Evolutionary conservation across 2,888 invertebrate genomes (phyloP), one percentile per base, ranked within the genome.

Genomic region (Branchipolynoe longqiensis): DNA sequence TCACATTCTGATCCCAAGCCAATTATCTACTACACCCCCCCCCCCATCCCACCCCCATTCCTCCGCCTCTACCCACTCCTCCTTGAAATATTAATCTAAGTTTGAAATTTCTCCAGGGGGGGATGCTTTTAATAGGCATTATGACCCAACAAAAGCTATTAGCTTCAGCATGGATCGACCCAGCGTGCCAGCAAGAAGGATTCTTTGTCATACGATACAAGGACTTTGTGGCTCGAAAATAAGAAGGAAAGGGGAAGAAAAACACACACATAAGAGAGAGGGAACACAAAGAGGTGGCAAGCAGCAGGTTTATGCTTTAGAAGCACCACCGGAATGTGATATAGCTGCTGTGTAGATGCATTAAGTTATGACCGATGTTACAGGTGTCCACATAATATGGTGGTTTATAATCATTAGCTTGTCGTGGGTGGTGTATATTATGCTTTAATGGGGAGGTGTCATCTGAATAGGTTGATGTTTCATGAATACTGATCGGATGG

Each of bases 31-130:
- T 69, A 69, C 69, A 33, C 69, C 69, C 22, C 62, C 31, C 2
- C 33, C 18, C 69, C 4, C 38, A 0, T 33, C 62, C n/a, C n/a
- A n/a, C n/a, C n/a, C n/a, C n/a, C n/a, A n/a, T n/a, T n/a, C n/a
- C n/a, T n/a, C n/a, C n/a, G n/a, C n/a, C n/a, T n/a, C n/a, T n/a
- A n/a, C n/a, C n/a, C n/a, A n/a, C n/a, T n/a, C n/a, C n/a, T n/a
- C 38, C 33, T 38, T 69, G 69, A 69, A 69, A 69, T 36, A 69
- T 69, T 69, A 69, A 69, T 69, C 69, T 38, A 33, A 69, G 69
- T 69, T 69, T 69, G 18, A 69, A 69, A 69, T 69, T 69, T 69
- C 69, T 69, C 69, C 36, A 33, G 69, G 69, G 69, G 69, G 25
- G 69, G 69, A n/a, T 36, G 69, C 69, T 38, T 4, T 69, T 69